A percentile compares a stretch with the other conserved stretches of the same genome.
Evolutionary conservation across 2,113 vertebrate species (phyloP).

Genomic region (Larimichthys crocea): DNA sequence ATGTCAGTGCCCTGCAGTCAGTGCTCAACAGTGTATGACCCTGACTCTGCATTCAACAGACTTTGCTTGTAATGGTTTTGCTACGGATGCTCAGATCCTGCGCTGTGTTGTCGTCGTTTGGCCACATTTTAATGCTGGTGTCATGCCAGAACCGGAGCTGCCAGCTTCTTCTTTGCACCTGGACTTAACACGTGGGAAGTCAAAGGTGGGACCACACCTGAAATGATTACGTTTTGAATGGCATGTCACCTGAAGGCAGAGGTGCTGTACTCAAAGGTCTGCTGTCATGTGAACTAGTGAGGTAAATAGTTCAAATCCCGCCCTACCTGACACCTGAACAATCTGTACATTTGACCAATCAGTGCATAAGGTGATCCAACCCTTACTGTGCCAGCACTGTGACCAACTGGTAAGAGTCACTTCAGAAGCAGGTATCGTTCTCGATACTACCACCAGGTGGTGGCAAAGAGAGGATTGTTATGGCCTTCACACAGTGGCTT

Average conservation of each 20-base stretch:
- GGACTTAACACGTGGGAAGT: neutral
- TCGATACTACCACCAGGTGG: neutral
- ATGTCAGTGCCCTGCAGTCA: constrained; percentile 18
- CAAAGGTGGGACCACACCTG: neutral
- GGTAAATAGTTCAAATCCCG: neutral
- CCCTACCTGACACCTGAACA: neutral
- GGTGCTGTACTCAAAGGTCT: neutral
- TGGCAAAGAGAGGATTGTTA: neutral
- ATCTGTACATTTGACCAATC: neutral
- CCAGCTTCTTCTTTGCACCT: constrained; percentile 3
- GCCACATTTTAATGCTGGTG: neutral
- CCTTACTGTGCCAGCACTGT: no score
- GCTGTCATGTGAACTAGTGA: neutral
- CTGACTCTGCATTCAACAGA: constrained; percentile 12
- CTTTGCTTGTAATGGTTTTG: neutral
- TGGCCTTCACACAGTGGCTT: neutral
- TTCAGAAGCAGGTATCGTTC: neutral
- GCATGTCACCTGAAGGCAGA: neutral
- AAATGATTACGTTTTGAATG: neutral
- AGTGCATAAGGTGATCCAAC: no score
- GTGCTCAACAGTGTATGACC: constrained; percentile 27
- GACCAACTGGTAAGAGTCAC: no score
- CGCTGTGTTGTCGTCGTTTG: neutral
- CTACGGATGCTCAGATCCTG: neutral
- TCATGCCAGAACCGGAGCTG: neutral